Conservation (phyloP, 2,888 invertebrate genomes). For the Macrophya alboannulata region DNA sequence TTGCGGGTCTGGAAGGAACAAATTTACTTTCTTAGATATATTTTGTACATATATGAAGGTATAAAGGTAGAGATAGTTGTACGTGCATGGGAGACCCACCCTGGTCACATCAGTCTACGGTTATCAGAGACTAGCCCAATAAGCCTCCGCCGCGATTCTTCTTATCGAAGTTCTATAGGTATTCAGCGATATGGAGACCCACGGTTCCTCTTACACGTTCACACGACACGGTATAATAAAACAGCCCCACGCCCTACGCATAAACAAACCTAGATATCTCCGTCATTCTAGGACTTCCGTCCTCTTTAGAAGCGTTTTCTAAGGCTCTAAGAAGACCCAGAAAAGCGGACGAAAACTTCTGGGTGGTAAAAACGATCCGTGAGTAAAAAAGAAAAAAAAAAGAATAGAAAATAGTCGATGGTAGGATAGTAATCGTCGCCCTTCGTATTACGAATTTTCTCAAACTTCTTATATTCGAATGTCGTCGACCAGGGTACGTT, state of each 20-base stretch:
- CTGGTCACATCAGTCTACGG: conserved; percentile 1
- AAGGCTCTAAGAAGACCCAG: conserved; percentile 28
- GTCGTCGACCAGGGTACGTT: background rate
- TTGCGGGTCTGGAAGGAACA: background rate
- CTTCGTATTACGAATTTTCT: background rate
- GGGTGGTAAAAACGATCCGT: background rate
- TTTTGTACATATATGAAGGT: background rate
- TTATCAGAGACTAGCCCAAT: conserved; percentile 28
- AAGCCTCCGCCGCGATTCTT: conserved; percentile 29
- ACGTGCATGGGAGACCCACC: background rate
- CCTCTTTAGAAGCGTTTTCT: conserved; percentile 11
- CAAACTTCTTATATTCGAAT: background rate
- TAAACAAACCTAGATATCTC: conserved; percentile 26
- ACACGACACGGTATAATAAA: conserved; percentile 24
- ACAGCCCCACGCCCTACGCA: conserved; percentile 29
- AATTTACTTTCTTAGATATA: background rate
- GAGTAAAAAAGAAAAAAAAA: background rate
- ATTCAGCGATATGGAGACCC: conserved; percentile 7
- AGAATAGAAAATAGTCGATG: background rate
- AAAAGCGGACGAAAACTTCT: background rate
- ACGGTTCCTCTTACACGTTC: background rate
- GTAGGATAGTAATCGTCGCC: background rate
- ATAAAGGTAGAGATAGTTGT: background rate
- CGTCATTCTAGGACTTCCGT: conserved; percentile 37
- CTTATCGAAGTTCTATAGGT: conserved; percentile 35